Base-by-base conservation (phyloP, 1,140 invertebrate species). In the Caenorhabditis tropicalis region DNA sequence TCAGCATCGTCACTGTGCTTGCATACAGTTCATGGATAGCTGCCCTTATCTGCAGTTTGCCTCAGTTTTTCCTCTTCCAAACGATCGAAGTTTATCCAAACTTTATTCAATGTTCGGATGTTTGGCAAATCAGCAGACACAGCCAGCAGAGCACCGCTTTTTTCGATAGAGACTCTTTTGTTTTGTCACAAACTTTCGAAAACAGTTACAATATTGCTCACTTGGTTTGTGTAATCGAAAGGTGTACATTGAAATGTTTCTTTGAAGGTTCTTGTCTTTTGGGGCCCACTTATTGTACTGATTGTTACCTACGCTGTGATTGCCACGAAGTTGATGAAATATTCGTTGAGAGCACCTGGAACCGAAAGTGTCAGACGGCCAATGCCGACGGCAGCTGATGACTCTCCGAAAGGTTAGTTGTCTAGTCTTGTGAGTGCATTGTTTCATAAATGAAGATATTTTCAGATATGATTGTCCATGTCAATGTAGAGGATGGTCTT, bases 251-350 rank as follows among this genome's bases (percentile, higher is more conserved):
- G 2, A 36, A 16, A 3, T 58, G 9, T n/a, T 39, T 15, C 27
- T 31, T 84, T 89, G 70, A 29, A 91, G 89, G 60, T 90, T 27
- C 43, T 91, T 12, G 89, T 90, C 0, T 90, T 90, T 85, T 90
- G 89, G 65, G 90, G 90, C 5, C 89, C 89, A n/a, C 33, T 91
- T 7, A 70, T 87, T 36, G 81, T 88, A 15, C 79, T 90, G 43
- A 60, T 88, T 5, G 56, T 91, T n/a, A 82, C 81, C n/a, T 90
- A 90, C 74, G 74, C 79, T 4, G 65, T 90, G 36, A 91, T 90
- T 46, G 87, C 88, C 43, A 79, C 79, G 3, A 85, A 84, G 48
- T 51, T 89, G 15, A 83, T 65, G 36, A 84, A 89, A 24, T 89
- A 89, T 58, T 87, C 87, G n/a, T 21, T 86, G 19, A 33, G 33